Percentiles rank a stretch among this genome's conserved stretches.
Evolutionary conservation across 2,797 vertebrate species (phyloP).

Genomic region (Lithobates pipiens): DNA sequence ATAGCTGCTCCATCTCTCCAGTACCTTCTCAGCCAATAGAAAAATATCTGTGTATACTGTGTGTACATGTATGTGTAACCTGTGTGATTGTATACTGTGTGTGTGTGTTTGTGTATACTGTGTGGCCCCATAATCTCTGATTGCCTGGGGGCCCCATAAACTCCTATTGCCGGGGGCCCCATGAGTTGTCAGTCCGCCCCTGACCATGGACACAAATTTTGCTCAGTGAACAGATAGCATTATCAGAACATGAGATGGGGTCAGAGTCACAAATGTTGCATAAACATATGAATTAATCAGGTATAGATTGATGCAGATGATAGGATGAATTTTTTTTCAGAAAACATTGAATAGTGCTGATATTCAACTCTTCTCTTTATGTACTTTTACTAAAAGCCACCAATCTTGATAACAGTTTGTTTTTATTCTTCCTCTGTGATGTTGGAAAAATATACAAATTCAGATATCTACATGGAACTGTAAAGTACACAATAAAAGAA

Average conservation of each 20-base stretch:
- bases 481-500: background rate
- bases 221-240: slow-evolving; percentile 30
- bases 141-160: no score
- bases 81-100: no score
- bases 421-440: background rate
- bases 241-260: background rate
- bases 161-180: no score
- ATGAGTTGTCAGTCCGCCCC: no score
- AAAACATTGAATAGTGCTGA: background rate
- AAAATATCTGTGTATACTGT: no score
- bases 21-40: no score
- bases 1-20: no score
- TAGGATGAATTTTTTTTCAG: background rate
- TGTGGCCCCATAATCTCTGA: no score
- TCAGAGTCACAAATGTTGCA: background rate
- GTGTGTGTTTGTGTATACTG: no score
- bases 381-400: background rate
- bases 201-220: no score
- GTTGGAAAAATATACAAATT: background rate
- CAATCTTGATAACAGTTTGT: background rate
- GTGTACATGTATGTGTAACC: no score
- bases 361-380: background rate
- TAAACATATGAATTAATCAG: background rate
- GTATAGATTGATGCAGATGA: background rate
- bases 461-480: background rate